Conservation (phyloP, 2,888 invertebrate genomes). For the Lasioglossum malachurum region DNA sequence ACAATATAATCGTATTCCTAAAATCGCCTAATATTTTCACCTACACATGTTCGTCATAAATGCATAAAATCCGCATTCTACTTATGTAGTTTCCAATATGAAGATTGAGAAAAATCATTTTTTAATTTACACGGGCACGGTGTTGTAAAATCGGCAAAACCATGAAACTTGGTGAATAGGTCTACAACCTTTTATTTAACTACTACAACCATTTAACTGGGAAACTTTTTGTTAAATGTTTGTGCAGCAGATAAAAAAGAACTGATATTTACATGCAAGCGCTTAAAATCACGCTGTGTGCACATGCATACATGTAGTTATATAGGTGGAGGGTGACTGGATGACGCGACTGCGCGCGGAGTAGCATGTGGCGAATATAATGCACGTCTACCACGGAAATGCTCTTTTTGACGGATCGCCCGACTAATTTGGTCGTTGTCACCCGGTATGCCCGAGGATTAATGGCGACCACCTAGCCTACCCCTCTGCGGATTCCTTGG, state of each 20-base stretch:
- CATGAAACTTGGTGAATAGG: neutral
- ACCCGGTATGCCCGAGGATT: conserved; percentile 65
- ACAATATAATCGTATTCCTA: too few relatives aligned
- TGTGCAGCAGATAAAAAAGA: neutral
- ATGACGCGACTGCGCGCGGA: conserved; percentile 45
- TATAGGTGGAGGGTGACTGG: conserved; percentile 16
- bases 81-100: too few relatives aligned
- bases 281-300: conserved; percentile 25
- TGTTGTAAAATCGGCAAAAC: neutral
- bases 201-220: too few relatives aligned
- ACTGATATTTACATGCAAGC: neutral
- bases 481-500: conserved; percentile 61
- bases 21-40: too few relatives aligned
- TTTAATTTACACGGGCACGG: neutral
- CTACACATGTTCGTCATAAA: too few relatives aligned
- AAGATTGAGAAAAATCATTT: neutral
- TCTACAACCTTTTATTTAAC: conserved; percentile 6
- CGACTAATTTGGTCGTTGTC: conserved; percentile 78
- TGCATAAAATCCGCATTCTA: too few relatives aligned
- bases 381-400: conserved; percentile 72
- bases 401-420: conserved; percentile 76
- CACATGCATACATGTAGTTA: neutral
- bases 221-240: neutral
- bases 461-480: conserved; percentile 72
- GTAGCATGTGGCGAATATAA: conserved; percentile 71